Evolutionary conservation across 2,113 vertebrate species (phyloP).

Genomic region (Scalopus aquaticus): DNA sequence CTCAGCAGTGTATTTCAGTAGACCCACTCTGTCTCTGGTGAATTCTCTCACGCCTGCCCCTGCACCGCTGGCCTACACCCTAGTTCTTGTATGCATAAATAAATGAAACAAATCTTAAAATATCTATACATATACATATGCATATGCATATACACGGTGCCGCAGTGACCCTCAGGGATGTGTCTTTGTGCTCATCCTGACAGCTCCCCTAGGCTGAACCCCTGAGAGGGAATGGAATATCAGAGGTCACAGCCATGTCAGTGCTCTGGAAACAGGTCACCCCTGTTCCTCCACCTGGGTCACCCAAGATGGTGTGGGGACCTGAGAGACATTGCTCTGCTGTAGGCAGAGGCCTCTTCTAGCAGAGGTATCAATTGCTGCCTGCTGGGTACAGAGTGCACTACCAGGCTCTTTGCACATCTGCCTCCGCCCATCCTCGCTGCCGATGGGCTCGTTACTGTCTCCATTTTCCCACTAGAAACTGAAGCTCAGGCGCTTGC

Average conservation of each 20-base stretch:
- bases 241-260: background rate
- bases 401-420: constrained; percentile 65
- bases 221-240: background rate
- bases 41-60: no score
- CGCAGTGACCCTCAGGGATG: background rate
- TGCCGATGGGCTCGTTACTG: constrained; percentile 53
- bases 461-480: constrained; percentile 72
- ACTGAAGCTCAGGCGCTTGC: constrained; percentile 68
- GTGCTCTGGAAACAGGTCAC: background rate
- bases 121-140: no score
- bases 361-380: no score
- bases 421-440: constrained; percentile 62
- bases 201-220: background rate
- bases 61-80: no score
- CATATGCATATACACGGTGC: no score
- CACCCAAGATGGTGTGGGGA: background rate
- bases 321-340: fast-evolving
- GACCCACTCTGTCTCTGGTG: no score
- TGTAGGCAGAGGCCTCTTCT: background rate
- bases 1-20: no score
- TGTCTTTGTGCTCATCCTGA: background rate
- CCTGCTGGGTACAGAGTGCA: background rate
- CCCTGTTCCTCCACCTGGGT: background rate
- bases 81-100: no score
- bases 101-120: no score